phyloP scores from a whole-genome alignment of 2,113 vertebrate genomes.

The Bubo blakistoni region DNA sequence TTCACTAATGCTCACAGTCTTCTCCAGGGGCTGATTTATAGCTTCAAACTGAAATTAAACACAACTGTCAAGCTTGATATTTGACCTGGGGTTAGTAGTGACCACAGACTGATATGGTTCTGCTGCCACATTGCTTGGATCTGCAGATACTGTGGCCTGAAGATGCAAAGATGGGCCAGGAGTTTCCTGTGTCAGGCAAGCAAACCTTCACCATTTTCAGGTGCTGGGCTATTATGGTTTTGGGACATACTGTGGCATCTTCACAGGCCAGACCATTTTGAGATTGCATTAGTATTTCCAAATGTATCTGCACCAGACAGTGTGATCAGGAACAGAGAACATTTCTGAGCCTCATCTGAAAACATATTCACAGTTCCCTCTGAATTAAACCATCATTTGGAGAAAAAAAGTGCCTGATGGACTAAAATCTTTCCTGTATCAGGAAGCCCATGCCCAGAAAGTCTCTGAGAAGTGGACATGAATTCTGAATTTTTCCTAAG shows the following conservation, averaged over 20 bases:
- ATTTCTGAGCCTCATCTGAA: neutral
- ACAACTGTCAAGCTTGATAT: neutral
- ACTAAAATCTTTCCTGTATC: neutral
- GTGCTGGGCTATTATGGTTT: neutral
- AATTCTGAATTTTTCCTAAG: neutral
- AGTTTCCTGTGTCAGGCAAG: neutral
- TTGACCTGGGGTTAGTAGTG: neutral
- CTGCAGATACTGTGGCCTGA: neutral
- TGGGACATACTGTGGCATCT: too few species aligned
- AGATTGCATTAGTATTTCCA: neutral
- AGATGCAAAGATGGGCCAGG: accelerated
- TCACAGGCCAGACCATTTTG: neutral
- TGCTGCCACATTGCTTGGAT: accelerated
- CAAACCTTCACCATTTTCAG: neutral
- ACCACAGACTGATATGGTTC: neutral
- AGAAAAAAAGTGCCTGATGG: neutral
- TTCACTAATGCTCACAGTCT: neutral
- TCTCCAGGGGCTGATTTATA: neutral
- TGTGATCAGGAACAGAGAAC: neutral
- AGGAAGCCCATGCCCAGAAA: neutral
- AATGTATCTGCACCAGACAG: neutral
- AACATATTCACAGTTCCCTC: neutral
- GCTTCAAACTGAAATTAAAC: neutral
- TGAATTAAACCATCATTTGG: neutral
- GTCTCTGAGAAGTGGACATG: neutral